Evolutionary conservation across 2,888 invertebrate species (phyloP), one percentile per base, ranked within the genome.

Genomic region (Eupsilia transversa): DNA sequence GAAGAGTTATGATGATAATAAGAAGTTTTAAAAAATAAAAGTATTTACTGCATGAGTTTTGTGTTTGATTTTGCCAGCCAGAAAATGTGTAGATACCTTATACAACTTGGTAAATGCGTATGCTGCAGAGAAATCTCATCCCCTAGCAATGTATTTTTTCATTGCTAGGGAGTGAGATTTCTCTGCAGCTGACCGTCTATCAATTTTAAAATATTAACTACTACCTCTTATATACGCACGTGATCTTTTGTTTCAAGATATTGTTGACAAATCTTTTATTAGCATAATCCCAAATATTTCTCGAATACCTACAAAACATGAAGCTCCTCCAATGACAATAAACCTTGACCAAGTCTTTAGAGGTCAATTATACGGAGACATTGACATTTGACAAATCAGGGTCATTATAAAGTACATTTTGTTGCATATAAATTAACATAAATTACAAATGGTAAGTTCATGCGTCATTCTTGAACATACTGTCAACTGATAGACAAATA

Each of bases 1-100:
- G 89, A 93, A 93, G 88, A 92, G 92, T 94, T 93, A 94, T 91
- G 88, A 94, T 92, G 92, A 94, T 93, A 90, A 76, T 92, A 94
- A 94, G 92, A 93, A 92, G 92, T 95, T 96, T 96, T 96, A 92
- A 93, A 94, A 95, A 95, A 95, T 94, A 95, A 90, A 95, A 94
- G 93, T 96, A 96, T 96, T 95, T 96, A 96, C 92, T 94, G 95
- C 95, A 96, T 94, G 93, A 91, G 41, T 79, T 33, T 43, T 66
- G 81, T 78, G 86, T 94, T 91, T 94, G 74, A 91, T 91, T 93
- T 78, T 33, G 14, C 5, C 3, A 35, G 14, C 14, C 52, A 43
- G 0, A 60, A 20, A 30, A 20, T 6, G 2, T 17, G 7, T 1
- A 23, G 7, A 20, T 65, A 35, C 41, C 20, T 30, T 30, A 41